Evolutionary conservation across 2,113 vertebrate genomes (phyloP).

Genomic region (Labeo rohita): DNA sequence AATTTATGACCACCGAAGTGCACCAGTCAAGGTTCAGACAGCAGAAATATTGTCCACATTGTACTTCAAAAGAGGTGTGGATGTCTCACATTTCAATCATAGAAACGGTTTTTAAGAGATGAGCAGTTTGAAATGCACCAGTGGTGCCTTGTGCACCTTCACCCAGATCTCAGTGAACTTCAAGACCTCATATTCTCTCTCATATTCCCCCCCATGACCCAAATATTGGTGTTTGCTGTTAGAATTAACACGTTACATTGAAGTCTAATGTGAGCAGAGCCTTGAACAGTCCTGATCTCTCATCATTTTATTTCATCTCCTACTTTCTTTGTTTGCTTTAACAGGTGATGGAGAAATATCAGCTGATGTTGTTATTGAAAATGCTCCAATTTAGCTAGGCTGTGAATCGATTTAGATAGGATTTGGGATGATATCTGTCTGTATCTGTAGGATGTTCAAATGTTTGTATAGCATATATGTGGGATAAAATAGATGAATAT

Average conservation of each 20-base stretch:
- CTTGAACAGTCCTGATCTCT: constrained; percentile 50
- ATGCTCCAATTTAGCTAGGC: background rate
- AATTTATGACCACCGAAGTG: background rate
- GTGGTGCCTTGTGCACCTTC: background rate
- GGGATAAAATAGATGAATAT: background rate
- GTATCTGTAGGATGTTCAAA: background rate
- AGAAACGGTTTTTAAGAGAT: too few relatives aligned
- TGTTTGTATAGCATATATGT: background rate
- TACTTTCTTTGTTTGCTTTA: constrained; percentile 21
- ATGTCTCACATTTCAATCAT: background rate
- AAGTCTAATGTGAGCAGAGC: constrained; percentile 57
- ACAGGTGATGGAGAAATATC: constrained; percentile 30
- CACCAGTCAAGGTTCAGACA: background rate
- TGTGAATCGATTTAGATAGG: constrained; percentile 23
- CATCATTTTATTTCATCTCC: background rate
- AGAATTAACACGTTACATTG: constrained; percentile 66
- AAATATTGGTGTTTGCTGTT: constrained; percentile 72
- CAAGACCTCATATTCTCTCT: background rate
- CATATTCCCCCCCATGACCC: background rate
- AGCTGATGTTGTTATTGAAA: background rate
- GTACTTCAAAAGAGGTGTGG: background rate
- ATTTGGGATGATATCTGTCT: background rate
- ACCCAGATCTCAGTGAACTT: constrained; percentile 5
- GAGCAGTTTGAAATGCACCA: background rate
- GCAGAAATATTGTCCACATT: background rate